Evolutionary conservation across 2,888 invertebrate species (phyloP), one percentile per base, ranked within the genome.

Genomic region (Pelosia muscerda): DNA sequence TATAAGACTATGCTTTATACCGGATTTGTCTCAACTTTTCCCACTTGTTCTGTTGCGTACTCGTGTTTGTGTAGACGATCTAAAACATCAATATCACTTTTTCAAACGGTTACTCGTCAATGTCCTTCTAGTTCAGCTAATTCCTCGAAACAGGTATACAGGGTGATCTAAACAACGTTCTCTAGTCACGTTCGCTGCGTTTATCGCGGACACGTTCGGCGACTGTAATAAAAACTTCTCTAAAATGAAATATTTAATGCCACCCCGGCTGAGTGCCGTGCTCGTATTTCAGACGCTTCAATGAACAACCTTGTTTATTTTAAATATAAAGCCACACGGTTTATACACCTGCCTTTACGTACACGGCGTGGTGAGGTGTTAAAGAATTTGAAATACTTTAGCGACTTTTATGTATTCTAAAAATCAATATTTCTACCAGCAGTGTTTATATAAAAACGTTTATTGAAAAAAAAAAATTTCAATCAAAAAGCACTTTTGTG

Each of bases 241-340:
- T 93, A 92, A 93, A 94, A 93, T 94, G 92, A 93, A 94, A 93
- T 93, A 93, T 94, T 93, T 93, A 94, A 93, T 92, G 89, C 91
- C 88, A 84, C 89, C 89, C 84, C 81, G 80, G 77, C 84, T 86
- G 89, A 89, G 89, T 87, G 86, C 87, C 87, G 74, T 77, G 79
- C 81, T 83, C 85, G 84, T 84, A 86, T 81, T 84, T 82, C 80
- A 76, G 78, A 74, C 78, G 81, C 84, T 82, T 82, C 86, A 85
- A 87, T 90, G 86, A 89, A 88, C 86, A 85, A 81, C 82, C 77
- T 81, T 88, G 87, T 89, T 90, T 87, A 85, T 88, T 89, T 84
- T 86, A 81, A 81, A 86, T 88, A 84, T 85, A 86, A 86, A 86
- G 80, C 83, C 76, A 54, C 76, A 76, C 74, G 75, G 69, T 78